These are phyloP conservation scores for Xiphophorus birchmanni DNA, from an alignment of 2,797 vertebrate genomes.

Conservation along the genomic window DNA sequence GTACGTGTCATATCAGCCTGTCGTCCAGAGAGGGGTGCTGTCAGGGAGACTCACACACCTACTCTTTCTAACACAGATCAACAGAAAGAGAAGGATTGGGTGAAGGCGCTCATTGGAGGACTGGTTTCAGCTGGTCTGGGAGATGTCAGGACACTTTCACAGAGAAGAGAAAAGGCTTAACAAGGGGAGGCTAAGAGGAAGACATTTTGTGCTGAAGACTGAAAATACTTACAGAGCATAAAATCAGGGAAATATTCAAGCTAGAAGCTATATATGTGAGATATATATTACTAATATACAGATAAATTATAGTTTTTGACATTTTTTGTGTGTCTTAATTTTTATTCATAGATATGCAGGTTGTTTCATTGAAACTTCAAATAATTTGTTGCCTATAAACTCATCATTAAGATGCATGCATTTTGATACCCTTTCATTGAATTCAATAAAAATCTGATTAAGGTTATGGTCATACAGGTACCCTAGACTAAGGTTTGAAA, in stretches of 20 bases:
- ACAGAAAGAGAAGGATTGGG: constrained; percentile 27
- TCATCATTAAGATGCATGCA: not conserved
- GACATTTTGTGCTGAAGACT: not conserved
- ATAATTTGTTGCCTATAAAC: not conserved
- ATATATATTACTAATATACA: not conserved
- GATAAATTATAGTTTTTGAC: not conserved
- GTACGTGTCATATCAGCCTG: constrained; percentile 33
- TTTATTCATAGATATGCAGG: not conserved
- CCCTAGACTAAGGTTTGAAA: not conserved
- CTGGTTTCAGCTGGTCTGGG: constrained; percentile 19
- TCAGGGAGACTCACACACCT: constrained; percentile 32
- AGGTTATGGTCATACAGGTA: not conserved
- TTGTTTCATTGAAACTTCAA: not conserved
- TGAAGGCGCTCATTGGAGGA: constrained; percentile 7
- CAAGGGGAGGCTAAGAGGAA: not conserved
- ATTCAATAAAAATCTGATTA: not conserved
- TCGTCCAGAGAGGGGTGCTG: constrained; percentile 39
- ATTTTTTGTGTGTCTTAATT: not conserved
- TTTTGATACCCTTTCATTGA: not conserved
- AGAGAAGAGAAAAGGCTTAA: not conserved
- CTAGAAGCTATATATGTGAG: too few species aligned
- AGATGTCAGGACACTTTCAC: constrained; percentile 22
- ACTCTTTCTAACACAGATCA: constrained; percentile 24
- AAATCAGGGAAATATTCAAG: not conserved
- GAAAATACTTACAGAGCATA: not conserved